phyloP scores from a whole-genome alignment of 2,888 invertebrate species.

The Megastigmus dorsalis region DNA sequence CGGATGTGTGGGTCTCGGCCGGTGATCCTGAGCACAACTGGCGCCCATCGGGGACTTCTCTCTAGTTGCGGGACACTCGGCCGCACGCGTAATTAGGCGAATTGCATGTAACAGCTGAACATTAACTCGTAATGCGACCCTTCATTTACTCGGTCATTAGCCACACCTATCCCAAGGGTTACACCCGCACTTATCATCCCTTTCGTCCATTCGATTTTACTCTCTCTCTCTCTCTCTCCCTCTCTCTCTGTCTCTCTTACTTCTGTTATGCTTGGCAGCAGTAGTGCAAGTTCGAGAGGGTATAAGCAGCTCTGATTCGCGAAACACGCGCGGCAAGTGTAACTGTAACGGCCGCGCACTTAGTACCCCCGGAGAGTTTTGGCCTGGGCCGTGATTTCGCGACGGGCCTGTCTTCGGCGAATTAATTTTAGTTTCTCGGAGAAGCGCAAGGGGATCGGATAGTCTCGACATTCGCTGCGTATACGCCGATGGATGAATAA shows the following conservation, averaged over 20 bases:
- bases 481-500: background rate
- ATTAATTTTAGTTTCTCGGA: slow-evolving; percentile 34
- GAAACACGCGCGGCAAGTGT: slow-evolving; percentile 19
- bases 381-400: slow-evolving; percentile 1
- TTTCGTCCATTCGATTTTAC: slow-evolving; percentile 63
- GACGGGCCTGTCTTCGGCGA: background rate
- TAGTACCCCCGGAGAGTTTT: slow-evolving; percentile 29
- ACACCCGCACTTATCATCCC: slow-evolving; percentile 61
- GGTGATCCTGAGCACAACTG: slow-evolving; percentile 57
- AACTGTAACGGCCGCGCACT: slow-evolving; percentile 10
- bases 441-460: background rate
- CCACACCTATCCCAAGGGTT: slow-evolving; percentile 59
- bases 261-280: slow-evolving; percentile 1
- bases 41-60: no score
- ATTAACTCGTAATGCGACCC: slow-evolving; percentile 73
- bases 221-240: slow-evolving; percentile 54
- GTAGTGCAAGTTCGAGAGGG: no score
- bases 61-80: slow-evolving; percentile 62
- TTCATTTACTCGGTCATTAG: slow-evolving; percentile 73
- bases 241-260: slow-evolving; percentile 4
- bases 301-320: slow-evolving; percentile 3
- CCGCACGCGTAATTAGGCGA: slow-evolving; percentile 70
- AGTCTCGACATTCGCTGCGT: background rate
- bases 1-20: no score
- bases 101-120: slow-evolving; percentile 74